Evolutionary conservation across 2,888 invertebrate species (phyloP), one percentile per base, ranked within the genome.

Genomic region (Eupeodes latifasciatus): DNA sequence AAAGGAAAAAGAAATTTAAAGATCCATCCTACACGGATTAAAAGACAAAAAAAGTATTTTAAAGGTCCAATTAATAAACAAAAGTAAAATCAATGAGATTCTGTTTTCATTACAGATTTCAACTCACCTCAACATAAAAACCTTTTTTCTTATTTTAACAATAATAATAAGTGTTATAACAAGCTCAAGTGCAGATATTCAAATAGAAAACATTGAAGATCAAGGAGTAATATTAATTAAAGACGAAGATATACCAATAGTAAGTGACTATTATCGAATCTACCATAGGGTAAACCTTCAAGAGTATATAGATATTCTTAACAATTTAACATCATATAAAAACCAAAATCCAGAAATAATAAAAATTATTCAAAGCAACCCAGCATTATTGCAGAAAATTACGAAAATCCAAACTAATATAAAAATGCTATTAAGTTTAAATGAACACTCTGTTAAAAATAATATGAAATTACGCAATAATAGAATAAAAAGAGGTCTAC

Each of bases 151-250:
- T 14, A 59, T 14, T 59, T 14, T 59, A 34, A 34, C 34, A 59
- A 11, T 59, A 59, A 11, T 59, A 59, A 10, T 59, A 27, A 59
- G 34, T 14, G 5, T 34, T 4, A 36, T 16, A 36, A 59, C 59
- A 14, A 59, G 5, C 12, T 34, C 6, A 34, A 59, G 5, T 36
- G 59, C 59, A 59, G 27, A 67, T 7, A 67, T 51, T 14, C 27
- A 67, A 47, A 27, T 67, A 51, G 14, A 67, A 34, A 67, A 36
- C 9, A 51, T 67, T 34, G 67, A 67, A 67, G 34, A 67, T n/a
- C 27, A 67, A 34, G 51, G 51, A 67, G 49, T 67, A 14, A 51
- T 67, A 27, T 16, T 67, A 27, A 67, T 67, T 9, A 51, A 51
- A 51, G 67, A 67, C 9, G 51, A 67, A 51, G 59, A 36, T 51